Conservation (phyloP, 1,140 invertebrate genomes). For the Bombyx mandarina region DNA sequence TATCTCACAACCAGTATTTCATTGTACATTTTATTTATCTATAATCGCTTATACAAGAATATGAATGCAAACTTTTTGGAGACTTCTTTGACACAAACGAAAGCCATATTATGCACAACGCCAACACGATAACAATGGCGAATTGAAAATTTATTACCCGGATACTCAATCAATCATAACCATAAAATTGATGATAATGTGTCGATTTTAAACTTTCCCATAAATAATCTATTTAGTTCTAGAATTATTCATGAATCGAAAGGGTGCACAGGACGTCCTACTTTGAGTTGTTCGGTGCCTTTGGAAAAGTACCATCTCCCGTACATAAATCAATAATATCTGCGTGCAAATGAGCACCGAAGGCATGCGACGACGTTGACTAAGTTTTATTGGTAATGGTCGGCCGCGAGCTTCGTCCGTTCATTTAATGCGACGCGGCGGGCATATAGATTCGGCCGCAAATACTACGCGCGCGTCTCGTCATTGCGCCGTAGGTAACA, state of each 20-base stretch:
- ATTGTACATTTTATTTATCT: too few relatives aligned
- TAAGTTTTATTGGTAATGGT: conserved; percentile 58
- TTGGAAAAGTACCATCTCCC: conserved; percentile 23
- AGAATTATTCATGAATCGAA: neutral
- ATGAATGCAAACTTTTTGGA: too few relatives aligned
- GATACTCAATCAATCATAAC: too few relatives aligned
- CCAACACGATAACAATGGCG: too few relatives aligned
- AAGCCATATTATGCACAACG: too few relatives aligned
- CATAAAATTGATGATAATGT: too few relatives aligned
- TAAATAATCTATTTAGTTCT: too few relatives aligned
- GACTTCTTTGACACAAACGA: too few relatives aligned
- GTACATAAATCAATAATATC: conserved; percentile 52
- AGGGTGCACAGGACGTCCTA: conserved; percentile 4
- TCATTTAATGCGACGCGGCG: conserved; percentile 63
- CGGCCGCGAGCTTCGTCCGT: conserved; percentile 53
- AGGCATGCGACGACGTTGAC: conserved; percentile 47
- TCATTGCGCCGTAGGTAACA: conserved; percentile 1
- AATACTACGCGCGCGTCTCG: conserved; percentile 56
- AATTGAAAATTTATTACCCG: too few relatives aligned
- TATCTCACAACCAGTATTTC: too few relatives aligned
- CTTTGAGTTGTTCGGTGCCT: conserved; percentile 2
- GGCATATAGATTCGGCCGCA: conserved; percentile 54
- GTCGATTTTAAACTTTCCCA: too few relatives aligned
- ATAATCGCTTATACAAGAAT: too few relatives aligned
- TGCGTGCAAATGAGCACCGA: conserved; percentile 28